These are phyloP conservation scores for Linnaemya vulpina DNA, from an alignment of 2,888 invertebrate species.

Conservation along the genomic window DNA sequence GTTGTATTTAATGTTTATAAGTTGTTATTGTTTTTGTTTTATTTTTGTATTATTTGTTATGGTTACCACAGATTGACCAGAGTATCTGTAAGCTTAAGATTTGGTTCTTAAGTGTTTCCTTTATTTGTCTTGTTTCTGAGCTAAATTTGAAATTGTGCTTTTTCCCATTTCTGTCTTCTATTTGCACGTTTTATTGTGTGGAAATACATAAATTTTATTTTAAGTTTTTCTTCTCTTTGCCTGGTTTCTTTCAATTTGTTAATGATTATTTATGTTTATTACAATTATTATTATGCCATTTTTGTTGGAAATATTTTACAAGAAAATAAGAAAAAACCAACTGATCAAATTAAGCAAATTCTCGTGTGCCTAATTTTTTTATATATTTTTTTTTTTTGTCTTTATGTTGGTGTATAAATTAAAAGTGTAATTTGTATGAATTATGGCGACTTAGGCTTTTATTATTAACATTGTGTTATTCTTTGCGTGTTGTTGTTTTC, in stretches of 20 bases:
- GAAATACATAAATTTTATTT: conserved; percentile 55
- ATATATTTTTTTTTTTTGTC: neutral
- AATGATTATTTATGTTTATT: conserved; percentile 72
- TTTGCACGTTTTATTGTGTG: conserved; percentile 62
- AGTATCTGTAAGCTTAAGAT: conserved; percentile 26
- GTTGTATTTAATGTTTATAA: conserved; percentile 28
- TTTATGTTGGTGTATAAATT: conserved; percentile 9
- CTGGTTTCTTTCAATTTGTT: conserved; percentile 44
- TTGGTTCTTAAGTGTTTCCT: conserved; percentile 6
- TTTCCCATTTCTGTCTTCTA: conserved; percentile 21
- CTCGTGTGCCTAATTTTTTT: neutral
- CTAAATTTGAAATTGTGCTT: conserved; percentile 35
- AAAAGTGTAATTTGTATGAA: conserved; percentile 58
- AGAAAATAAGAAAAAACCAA: conserved; percentile 25
- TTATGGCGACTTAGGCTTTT: conserved; percentile 61
- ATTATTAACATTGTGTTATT: conserved; percentile 32
- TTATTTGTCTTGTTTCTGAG: neutral
- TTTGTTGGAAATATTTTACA: conserved; percentile 11
- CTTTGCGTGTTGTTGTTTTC: too few species aligned
- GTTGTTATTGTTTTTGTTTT: too few species aligned
- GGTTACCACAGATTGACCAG: neutral
- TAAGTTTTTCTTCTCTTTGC: conserved; percentile 20
- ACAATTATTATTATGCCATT: conserved; percentile 47
- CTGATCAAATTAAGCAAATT: conserved; percentile 35
- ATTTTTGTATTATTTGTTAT: conserved; percentile 3